Percentiles rank a stretch among this genome's conserved stretches.
phyloP scores from a whole-genome alignment of 2,888 invertebrate species.

The Rhodophaea formosa region DNA sequence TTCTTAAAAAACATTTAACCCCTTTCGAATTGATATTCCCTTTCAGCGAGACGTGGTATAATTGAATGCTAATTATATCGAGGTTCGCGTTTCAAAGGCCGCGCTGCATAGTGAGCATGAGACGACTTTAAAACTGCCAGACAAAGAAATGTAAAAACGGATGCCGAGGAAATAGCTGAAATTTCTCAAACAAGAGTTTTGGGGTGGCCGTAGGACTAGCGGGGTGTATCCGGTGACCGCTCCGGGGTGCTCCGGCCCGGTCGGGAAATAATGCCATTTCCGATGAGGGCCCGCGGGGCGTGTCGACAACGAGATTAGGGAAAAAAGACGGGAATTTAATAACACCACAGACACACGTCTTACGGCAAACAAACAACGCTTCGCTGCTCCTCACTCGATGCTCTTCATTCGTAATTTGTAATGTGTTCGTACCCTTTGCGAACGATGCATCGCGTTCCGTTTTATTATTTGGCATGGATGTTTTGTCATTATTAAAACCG shows the following conservation, averaged over 20 bases:
- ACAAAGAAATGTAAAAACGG: slow-evolving; percentile 45
- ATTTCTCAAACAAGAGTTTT: slow-evolving; percentile 52
- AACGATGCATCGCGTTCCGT: background rate
- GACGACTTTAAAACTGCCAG: slow-evolving; percentile 21
- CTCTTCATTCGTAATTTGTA: slow-evolving; percentile 18
- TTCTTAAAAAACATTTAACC: no score
- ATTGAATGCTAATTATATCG: background rate
- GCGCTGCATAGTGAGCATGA: slow-evolving; percentile 5
- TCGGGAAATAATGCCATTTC: slow-evolving; percentile 74
- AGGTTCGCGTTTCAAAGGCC: slow-evolving; percentile 6
- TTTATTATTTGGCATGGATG: background rate
- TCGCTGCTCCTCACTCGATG: slow-evolving; percentile 4
- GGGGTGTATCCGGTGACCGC: slow-evolving; percentile 67
- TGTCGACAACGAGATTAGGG: slow-evolving; percentile 68
- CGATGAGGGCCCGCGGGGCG: slow-evolving; percentile 70
- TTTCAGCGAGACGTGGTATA: no score
- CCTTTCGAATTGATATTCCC: no score
- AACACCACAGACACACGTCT: slow-evolving; percentile 63
- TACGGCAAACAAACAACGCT: slow-evolving; percentile 45
- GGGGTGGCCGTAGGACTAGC: slow-evolving; percentile 34
- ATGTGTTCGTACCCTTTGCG: slow-evolving; percentile 18
- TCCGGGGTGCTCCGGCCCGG: slow-evolving; percentile 41
- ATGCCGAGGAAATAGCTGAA: slow-evolving; percentile 50
- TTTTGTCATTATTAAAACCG: no score
- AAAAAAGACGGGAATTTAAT: slow-evolving; percentile 70